phyloP scores from a whole-genome alignment of 23 tunicate species.

The Corella eumyota region DNA sequence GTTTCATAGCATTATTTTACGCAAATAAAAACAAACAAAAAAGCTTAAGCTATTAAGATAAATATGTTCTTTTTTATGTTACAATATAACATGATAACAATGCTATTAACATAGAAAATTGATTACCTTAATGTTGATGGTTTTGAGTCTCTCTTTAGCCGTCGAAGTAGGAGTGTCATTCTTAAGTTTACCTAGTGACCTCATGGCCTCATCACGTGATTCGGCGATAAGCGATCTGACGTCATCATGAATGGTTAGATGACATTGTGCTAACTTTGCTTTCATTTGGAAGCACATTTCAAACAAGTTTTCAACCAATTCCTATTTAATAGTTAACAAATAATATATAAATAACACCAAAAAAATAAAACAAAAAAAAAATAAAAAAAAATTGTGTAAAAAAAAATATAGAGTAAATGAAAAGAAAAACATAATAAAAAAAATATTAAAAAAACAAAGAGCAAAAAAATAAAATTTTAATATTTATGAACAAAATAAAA shows the following conservation, averaged over 20 bases:
- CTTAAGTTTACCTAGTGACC: slow-evolving; percentile 49
- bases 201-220: slow-evolving; percentile 53
- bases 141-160: slow-evolving; percentile 56
- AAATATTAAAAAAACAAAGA: too few relatives aligned
- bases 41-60: too few relatives aligned
- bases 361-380: too few relatives aligned
- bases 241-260: slow-evolving; percentile 68
- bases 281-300: slow-evolving; percentile 77
- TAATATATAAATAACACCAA: too few relatives aligned
- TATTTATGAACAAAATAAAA: neutral
- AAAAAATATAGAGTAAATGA: too few relatives aligned
- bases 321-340: slow-evolving; percentile 29
- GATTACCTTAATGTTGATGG: slow-evolving; percentile 45
- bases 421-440: too few relatives aligned
- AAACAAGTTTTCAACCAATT: slow-evolving; percentile 65
- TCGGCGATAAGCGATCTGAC: slow-evolving; percentile 39
- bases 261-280: slow-evolving; percentile 58
- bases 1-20: too few relatives aligned
- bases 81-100: too few relatives aligned
- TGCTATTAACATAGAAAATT: neutral
- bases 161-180: slow-evolving; percentile 52
- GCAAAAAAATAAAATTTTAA: too few relatives aligned
- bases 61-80: too few relatives aligned
- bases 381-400: too few relatives aligned
- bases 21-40: too few relatives aligned